These are phyloP conservation scores for Notospermus geniculatus DNA, from an alignment of 1,140 invertebrate genomes.

Conservation along the genomic window DNA sequence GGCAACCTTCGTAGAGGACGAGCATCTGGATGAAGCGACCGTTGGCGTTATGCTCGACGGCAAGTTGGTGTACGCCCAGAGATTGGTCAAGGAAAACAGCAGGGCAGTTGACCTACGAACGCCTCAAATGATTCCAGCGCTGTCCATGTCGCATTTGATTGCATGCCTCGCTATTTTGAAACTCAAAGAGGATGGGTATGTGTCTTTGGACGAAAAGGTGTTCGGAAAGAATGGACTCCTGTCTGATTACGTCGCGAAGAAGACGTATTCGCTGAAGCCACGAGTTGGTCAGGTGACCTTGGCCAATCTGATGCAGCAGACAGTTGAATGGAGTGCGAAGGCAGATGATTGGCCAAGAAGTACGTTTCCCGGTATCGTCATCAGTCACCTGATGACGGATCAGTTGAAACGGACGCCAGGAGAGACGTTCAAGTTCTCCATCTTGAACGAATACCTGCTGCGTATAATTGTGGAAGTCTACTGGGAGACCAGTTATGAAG, in stretches of 20 bases:
- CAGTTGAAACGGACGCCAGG: neutral
- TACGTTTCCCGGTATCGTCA: neutral
- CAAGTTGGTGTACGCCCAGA: conserved; percentile 5
- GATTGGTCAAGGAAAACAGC: neutral
- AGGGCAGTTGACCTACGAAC: neutral
- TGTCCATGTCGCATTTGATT: conserved; percentile 6
- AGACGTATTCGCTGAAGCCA: neutral
- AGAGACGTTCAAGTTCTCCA: conserved; percentile 2
- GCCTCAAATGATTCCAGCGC: neutral
- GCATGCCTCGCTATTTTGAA: neutral
- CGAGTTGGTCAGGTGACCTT: conserved; percentile 1
- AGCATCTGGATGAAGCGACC: neutral
- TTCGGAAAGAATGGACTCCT: neutral
- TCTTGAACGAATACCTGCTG: conserved; percentile 6
- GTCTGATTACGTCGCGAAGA: neutral
- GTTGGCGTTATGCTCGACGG: conserved; percentile 2
- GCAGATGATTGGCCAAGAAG: neutral
- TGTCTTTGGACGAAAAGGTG: neutral
- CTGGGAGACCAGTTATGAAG: conserved; percentile 4
- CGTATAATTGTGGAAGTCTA: conserved; percentile 1
- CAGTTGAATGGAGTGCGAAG: neutral
- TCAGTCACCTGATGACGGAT: neutral
- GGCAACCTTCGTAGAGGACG: neutral
- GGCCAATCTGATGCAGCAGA: neutral
- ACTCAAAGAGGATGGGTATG: neutral